phyloP scores from a whole-genome alignment of 1,140 invertebrate genomes.

The Musca vetustissima region DNA sequence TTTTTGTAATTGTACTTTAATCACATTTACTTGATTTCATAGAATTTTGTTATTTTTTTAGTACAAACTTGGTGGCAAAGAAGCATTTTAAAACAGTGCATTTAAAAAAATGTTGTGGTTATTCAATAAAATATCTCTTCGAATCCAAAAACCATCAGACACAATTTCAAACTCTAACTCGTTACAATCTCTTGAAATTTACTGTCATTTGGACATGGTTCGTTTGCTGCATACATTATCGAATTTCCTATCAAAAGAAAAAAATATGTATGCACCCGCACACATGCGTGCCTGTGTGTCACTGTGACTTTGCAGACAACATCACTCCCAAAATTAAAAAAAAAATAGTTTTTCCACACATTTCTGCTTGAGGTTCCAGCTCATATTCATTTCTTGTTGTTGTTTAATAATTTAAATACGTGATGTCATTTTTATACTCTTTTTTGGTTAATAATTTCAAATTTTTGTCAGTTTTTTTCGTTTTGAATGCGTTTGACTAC shows the following conservation, averaged over 20 bases:
- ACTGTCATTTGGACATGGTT: not conserved
- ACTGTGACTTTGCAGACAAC: not conserved
- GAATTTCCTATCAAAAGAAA: not conserved
- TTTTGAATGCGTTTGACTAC: too few relatives aligned
- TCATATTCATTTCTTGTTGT: not conserved
- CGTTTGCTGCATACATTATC: not conserved
- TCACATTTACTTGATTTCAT: constrained; percentile 13
- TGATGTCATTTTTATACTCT: constrained; percentile 20
- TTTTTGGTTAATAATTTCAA: constrained; percentile 2
- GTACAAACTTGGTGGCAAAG: too few relatives aligned
- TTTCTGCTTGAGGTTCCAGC: not conserved
- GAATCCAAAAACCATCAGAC: too few relatives aligned
- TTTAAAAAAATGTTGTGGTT: too few relatives aligned
- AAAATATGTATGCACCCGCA: too few relatives aligned
- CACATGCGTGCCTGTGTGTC: not conserved
- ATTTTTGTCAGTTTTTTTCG: too few relatives aligned
- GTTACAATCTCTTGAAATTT: too few relatives aligned
- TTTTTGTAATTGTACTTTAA: constrained; percentile 2
- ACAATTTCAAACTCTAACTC: too few relatives aligned
- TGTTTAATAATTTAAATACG: constrained; percentile 20
- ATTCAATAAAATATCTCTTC: too few relatives aligned
- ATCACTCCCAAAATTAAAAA: not conserved
- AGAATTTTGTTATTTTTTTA: constrained; percentile 2
- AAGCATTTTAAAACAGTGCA: too few relatives aligned
- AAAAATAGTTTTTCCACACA: not conserved